phyloP scores from a whole-genome alignment of 2,888 invertebrate genomes.

The Notodromas monacha region DNA sequence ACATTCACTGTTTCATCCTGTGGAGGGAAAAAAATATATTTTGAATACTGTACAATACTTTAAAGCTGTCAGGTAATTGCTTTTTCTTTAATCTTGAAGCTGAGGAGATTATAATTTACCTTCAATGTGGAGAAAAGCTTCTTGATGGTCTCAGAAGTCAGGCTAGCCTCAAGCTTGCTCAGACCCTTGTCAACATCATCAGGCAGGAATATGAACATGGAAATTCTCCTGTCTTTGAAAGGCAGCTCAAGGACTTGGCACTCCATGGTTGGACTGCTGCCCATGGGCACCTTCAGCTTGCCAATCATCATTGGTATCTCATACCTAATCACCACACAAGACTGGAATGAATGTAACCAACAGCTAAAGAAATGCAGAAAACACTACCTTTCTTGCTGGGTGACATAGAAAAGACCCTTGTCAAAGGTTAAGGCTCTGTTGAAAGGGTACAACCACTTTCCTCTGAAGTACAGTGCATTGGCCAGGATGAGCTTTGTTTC shows the following conservation, averaged over 20 bases:
- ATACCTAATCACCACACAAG: constrained; percentile 10
- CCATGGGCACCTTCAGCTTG: constrained; percentile 14
- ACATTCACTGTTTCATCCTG: too few relatives aligned
- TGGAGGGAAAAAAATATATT: too few relatives aligned
- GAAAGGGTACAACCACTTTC: too few relatives aligned
- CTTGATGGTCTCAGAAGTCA: constrained; percentile 14
- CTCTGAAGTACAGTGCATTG: too few relatives aligned
- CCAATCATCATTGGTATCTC: constrained; percentile 16
- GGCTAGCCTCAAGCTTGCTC: constrained; percentile 12
- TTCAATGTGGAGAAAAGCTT: constrained; percentile 14
- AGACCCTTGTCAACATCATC: constrained; percentile 13
- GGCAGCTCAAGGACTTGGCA: constrained; percentile 15
- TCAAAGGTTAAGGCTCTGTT: too few relatives aligned
- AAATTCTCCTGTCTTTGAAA: constrained; percentile 13
- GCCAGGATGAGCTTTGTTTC: too few relatives aligned
- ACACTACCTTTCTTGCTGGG: constrained; percentile 9
- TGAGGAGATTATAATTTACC: constrained; percentile 10
- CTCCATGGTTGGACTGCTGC: constrained; percentile 13
- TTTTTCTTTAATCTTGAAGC: constrained; percentile 9
- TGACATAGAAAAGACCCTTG: too few relatives aligned
- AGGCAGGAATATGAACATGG: constrained; percentile 15
- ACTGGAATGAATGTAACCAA: constrained; percentile 5
- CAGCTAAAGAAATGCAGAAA: background rate
- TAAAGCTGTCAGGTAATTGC: constrained; percentile 5
- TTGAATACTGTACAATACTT: too few relatives aligned